Evolutionary conservation across 2,888 invertebrate genomes (phyloP), one percentile per base, ranked within the genome.

Genomic region (Phyllotreta cruciferae): DNA sequence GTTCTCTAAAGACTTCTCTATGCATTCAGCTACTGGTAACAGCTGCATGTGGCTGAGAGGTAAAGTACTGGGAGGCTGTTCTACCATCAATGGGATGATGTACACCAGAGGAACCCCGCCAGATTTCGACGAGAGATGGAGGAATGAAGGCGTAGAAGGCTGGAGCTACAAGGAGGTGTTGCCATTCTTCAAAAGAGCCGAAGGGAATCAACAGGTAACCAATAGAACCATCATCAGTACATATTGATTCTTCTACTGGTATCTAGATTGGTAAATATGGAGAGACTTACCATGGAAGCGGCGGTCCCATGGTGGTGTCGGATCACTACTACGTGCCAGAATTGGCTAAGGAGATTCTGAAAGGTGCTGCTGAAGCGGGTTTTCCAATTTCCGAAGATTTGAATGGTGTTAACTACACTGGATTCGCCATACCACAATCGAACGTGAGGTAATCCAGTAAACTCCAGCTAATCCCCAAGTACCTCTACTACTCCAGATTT

Each of bases 111-210:
- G 86, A 0, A 83, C 84, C 58, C 83, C 80, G 47, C 76, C 81
- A 49, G 88, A 88, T 74, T 89, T 87, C 74, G 86, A 88, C 70
- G 11, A 41, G 34, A 80, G 81, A 47, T 89, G 89, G 89, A 86
- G 84, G 7, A 81, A 81, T n/a, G 74, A 83, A 14, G 88, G 86
- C 0, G 87, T 87, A 70, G 78, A 80, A 58, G 87, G 87, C 4
- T 88, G 88, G 88, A 84, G 84, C 66, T 88, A 83, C 73, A 76
- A 81, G 47, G 85, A 87, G 66, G 86, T 88, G 0, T 79, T 90
- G 9, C 88, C 88, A 0, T 91, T 90, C 75, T 91, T 88, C 77
- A 85, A 84, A 65, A 87, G 86, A 78, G 82, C 87, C 0, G 88
- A 88, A 79, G 82, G 87, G 69, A 88, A 88, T 69, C 80, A 82